These are phyloP conservation scores for Cerceris rybyensis DNA, from an alignment of 2,888 invertebrate species.

Conservation along the genomic window DNA sequence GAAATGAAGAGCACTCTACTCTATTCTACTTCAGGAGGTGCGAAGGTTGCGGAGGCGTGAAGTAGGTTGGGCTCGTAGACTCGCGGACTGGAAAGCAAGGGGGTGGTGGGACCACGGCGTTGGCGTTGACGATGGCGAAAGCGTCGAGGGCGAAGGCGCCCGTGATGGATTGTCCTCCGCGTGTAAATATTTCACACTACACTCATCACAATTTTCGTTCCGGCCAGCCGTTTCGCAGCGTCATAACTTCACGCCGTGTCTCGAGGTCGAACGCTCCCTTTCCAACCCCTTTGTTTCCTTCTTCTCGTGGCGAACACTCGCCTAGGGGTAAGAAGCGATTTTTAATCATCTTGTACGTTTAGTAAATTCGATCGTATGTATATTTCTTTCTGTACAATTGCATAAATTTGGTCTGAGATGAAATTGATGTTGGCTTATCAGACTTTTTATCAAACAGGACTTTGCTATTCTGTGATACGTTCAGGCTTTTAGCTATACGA, in stretches of 20 bases:
- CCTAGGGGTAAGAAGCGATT: conserved; percentile 34
- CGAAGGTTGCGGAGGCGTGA: conserved; percentile 73
- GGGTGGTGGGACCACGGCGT: conserved; percentile 41
- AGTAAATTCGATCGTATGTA: background rate
- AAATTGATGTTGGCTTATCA: too few relatives aligned
- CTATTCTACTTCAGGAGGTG: conserved; percentile 72
- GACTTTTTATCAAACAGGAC: too few relatives aligned
- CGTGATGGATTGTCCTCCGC: conserved; percentile 76
- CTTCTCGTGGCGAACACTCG: conserved; percentile 42
- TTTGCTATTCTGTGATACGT: too few relatives aligned
- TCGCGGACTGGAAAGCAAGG: conserved; percentile 55
- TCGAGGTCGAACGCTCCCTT: conserved; percentile 33
- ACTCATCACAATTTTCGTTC: conserved; percentile 77
- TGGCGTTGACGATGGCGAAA: conserved; percentile 57
- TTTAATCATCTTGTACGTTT: conserved; percentile 45
- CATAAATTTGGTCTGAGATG: too few relatives aligned
- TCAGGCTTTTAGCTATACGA: too few relatives aligned
- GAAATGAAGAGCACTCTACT: conserved; percentile 76
- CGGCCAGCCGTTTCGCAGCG: conserved; percentile 60
- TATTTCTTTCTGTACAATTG: conserved; percentile 7
- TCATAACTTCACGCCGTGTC: conserved; percentile 64
- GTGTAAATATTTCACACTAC: conserved; percentile 78
- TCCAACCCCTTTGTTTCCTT: conserved; percentile 14
- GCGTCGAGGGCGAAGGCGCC: conserved; percentile 59
- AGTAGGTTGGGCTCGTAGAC: conserved; percentile 64